Evolutionary conservation across 64 coral and sea anemone genomes (phyloP), one percentile per base, ranked within the genome.

Genomic region (Cladopsammia gracilis): DNA sequence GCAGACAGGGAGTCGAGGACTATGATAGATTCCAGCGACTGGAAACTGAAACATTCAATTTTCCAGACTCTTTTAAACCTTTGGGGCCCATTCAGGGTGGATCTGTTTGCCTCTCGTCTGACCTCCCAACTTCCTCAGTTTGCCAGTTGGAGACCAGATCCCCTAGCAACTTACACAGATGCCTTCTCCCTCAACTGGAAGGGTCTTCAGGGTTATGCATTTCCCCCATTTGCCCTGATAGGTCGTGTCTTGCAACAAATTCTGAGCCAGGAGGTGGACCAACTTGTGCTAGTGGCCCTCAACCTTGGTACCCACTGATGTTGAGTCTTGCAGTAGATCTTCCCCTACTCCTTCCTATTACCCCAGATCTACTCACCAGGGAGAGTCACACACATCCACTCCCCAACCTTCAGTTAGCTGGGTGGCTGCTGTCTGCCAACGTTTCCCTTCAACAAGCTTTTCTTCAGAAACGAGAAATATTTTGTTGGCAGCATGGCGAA

Each of bases 71-170:
- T 91, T 20, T 23, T 50, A 25, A 18, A 71, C 45, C 13, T 2
- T 3, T 80, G 77, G 87, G 87, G 87, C 4, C 89, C 89, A 5
- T 25, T 80, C 4, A 34, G 70, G 2, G 70, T 73, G 46, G 89
- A 83, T 48, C 81, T 93, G 18, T 93, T 93, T 86, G 90, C 90
- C 19, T 83, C 79, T 5, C 66, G 90, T 5, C 82, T 59, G 8
- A 12, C 48, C 5, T 48, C 4, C 23, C 84, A 87, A 25, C 65
- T 87, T 4, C 4, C 4, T 52, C 84, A 54, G 4, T 87, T 87
- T 70, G 62, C 53, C 1, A 87, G 84, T 47, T 87, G 84, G 84
- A n/a, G n/a, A 0, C 84, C 84, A 70, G 84, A 87, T 45, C 84
- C 84, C 8, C 43, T 71, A 53, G 64, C 84, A 25, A n/a, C 52